Percentiles rank a stretch among this genome's conserved stretches.
Evolutionary conservation across 2,113 vertebrate genomes (phyloP).

Genomic region (Lipotes vexillifer): DNA sequence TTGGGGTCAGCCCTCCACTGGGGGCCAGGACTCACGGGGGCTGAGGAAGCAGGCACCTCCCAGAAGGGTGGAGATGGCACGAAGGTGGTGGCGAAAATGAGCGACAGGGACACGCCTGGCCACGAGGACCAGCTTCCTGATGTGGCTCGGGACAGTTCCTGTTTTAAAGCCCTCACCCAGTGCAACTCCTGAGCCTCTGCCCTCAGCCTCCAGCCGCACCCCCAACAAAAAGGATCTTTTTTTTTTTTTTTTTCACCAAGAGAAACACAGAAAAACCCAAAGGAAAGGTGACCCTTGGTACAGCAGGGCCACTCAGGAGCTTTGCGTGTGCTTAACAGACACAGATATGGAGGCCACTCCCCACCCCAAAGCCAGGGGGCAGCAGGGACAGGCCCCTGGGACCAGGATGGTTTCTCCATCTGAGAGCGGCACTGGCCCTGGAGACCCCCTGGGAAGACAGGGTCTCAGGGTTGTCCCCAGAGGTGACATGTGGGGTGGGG

Average conservation of each 20-base stretch:
- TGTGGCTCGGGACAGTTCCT: not conserved
- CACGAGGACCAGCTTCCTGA: not conserved
- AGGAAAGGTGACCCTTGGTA: not conserved
- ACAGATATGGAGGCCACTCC: not conserved
- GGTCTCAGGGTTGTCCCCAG: not conserved
- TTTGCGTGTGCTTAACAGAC: not conserved
- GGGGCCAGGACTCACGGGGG: not conserved
- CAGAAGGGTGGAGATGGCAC: rapidly evolving
- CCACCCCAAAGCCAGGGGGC: not conserved
- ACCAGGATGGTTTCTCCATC: too few relatives aligned
- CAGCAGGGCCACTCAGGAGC: not conserved
- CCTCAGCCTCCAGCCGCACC: not conserved
- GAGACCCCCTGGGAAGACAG: not conserved
- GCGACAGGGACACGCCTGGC: not conserved
- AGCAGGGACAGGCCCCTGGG: not conserved
- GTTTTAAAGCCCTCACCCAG: not conserved
- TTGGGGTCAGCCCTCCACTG: rapidly evolving
- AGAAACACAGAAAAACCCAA: not conserved
- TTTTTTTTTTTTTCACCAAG: not conserved
- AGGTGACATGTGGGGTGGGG: not conserved
- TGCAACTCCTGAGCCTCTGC: not conserved
- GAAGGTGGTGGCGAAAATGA: too few relatives aligned
- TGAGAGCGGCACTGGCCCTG: not conserved
- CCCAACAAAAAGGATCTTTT: not conserved
- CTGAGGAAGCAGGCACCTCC: not conserved